Evolutionary conservation across 2,113 vertebrate genomes (phyloP).

Genomic region (Lathamus discolor): DNA sequence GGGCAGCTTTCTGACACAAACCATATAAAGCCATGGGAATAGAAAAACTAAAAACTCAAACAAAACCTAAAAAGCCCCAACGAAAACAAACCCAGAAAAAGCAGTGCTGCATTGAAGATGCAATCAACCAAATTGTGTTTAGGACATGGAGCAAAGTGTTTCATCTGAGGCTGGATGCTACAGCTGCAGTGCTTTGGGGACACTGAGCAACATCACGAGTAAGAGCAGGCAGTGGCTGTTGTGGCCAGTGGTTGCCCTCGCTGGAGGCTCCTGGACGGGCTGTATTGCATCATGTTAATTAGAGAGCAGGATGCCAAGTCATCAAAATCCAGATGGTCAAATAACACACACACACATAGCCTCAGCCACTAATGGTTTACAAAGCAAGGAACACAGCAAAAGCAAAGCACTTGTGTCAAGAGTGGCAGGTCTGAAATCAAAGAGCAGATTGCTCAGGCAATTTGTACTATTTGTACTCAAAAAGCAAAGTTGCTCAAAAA

Average conservation of each 20-base stretch:
- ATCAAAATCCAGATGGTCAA: slow-evolving; percentile 11
- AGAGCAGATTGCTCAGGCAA: not conserved
- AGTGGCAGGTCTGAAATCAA: not conserved
- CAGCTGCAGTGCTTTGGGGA: not conserved
- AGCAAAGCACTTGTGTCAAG: not conserved
- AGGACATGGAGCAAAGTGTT: not conserved
- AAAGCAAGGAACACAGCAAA: not conserved
- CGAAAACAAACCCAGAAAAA: not conserved
- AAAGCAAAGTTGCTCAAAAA: not conserved
- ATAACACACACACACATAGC: not conserved
- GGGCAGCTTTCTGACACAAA: slow-evolving; percentile 7
- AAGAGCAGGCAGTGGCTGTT: not conserved
- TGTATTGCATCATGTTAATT: not conserved
- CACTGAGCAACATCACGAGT: not conserved
- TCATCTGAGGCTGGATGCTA: not conserved
- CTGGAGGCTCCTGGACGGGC: not conserved
- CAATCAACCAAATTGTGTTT: not conserved
- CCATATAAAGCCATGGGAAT: not conserved
- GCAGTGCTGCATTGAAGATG: not conserved
- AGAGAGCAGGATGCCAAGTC: not conserved
- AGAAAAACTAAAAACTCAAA: not conserved
- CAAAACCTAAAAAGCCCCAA: not conserved
- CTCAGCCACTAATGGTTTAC: not conserved
- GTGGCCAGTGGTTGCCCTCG: not conserved
- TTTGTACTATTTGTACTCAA: not conserved